Conservation (phyloP, 2,797 vertebrate species). For the Xenops minutus region DNA sequence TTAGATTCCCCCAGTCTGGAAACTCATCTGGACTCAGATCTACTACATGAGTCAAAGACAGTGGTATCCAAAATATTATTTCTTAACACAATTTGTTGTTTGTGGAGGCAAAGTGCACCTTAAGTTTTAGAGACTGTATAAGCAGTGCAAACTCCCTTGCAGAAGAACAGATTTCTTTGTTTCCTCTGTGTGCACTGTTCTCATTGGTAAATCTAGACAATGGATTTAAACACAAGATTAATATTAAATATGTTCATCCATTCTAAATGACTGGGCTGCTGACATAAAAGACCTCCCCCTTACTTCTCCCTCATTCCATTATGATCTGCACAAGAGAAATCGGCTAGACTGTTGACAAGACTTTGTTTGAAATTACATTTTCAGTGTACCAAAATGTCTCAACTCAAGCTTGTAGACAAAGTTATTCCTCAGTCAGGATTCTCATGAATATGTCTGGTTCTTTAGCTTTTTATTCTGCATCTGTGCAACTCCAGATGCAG, state of each 20-base stretch:
- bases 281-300: not conserved
- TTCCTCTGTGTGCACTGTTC: not conserved
- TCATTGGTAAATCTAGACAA: not conserved
- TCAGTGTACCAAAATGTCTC: not conserved
- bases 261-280: not conserved
- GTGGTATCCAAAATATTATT: conserved; percentile 38
- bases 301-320: not conserved
- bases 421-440: not conserved
- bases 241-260: not conserved
- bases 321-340: not conserved
- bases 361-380: not conserved
- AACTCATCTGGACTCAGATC: conserved; percentile 31
- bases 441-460: not conserved
- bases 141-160: not conserved
- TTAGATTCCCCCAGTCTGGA: conserved; percentile 40
- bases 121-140: not conserved
- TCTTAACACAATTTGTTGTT: conserved; percentile 45
- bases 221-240: not conserved
- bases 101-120: not conserved
- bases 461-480: not conserved
- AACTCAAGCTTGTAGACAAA: fast-evolving
- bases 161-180: not conserved
- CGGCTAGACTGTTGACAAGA: not conserved
- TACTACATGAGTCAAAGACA: conserved; percentile 50
- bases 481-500: not conserved